A percentile compares a stretch with the other conserved stretches of the same genome.
Evolutionary conservation across 2,797 vertebrate species (phyloP).

Genomic region (Pampus argenteus): DNA sequence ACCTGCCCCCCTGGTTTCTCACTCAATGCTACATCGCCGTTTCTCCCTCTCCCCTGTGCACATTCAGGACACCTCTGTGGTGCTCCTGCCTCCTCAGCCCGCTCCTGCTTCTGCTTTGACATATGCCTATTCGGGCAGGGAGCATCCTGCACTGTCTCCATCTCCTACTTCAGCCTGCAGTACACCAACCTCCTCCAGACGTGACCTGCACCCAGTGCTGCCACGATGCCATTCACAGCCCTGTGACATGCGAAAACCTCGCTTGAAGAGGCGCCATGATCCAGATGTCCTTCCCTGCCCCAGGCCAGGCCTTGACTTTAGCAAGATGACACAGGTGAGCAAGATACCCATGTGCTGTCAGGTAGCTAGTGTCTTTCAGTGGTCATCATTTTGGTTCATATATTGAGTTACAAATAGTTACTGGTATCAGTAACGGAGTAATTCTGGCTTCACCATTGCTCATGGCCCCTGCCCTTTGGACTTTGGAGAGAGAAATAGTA

Average conservation of each 20-base stretch:
- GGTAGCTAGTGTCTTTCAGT: background rate
- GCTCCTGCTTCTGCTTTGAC: conserved; percentile 79
- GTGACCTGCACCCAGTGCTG: conserved; percentile 85
- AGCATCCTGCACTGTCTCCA: conserved; percentile 81
- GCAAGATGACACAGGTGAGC: conserved; percentile 91
- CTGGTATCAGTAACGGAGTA: background rate
- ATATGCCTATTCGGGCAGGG: conserved; percentile 66
- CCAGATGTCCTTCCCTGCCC: conserved; percentile 85
- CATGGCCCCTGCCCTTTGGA: background rate
- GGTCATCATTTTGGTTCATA: background rate
- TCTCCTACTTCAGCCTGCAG: conserved; percentile 90
- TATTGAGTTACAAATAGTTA: background rate
- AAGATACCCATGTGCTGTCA: background rate
- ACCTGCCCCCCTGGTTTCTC: conserved; percentile 72
- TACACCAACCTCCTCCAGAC: conserved; percentile 87
- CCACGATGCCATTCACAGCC: conserved; percentile 94
- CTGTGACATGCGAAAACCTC: conserved; percentile 92
- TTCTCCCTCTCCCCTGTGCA: conserved; percentile 92
- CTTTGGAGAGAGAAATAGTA: background rate
- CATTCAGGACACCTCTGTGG: conserved; percentile 85
- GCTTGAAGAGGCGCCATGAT: conserved; percentile 89
- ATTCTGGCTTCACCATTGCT: background rate
- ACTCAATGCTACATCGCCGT: conserved; percentile 86
- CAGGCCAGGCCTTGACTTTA: conserved; percentile 89
- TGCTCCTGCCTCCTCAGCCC: conserved; percentile 78